Conservation (phyloP, 2,797 vertebrate genomes). For the Parotocinclus haroldoi region DNA sequence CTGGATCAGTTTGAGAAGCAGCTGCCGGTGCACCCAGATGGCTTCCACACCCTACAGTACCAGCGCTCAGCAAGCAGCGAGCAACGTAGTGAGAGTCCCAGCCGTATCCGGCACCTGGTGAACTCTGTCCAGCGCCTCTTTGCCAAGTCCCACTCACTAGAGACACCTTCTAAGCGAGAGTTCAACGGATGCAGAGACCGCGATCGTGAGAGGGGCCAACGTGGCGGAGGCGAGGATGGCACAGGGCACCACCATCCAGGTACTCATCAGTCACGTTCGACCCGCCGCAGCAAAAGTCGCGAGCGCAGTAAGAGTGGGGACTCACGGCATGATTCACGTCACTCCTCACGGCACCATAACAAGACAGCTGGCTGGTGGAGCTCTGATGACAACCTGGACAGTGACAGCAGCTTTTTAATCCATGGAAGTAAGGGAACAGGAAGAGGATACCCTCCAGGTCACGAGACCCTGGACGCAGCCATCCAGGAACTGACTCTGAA, state of each 20-base stretch:
- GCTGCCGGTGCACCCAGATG: constrained; percentile 92
- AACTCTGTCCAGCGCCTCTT: constrained; percentile 98
- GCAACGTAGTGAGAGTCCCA: constrained; percentile 94
- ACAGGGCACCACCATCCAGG: constrained; percentile 79
- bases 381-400: constrained; percentile 98
- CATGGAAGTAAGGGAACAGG: constrained; percentile 66
- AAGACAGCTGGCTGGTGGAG: constrained; percentile 97
- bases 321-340: constrained; percentile 65
- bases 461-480: constrained; percentile 91
- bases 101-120: constrained; percentile 95
- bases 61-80: constrained; percentile 80
- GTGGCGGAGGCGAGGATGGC: constrained; percentile 73
- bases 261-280: constrained; percentile 78
- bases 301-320: constrained; percentile 79
- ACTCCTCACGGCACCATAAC: constrained; percentile 69
- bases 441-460: constrained; percentile 64
- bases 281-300: constrained; percentile 73
- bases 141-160: constrained; percentile 96
- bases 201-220: constrained; percentile 72
- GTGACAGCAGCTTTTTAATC: constrained; percentile 91
- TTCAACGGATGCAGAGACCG: constrained; percentile 84
- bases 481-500: constrained; percentile 96
- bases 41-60: constrained; percentile 97
- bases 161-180: constrained; percentile 91
- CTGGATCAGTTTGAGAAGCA: constrained; percentile 98